Base-by-base conservation (phyloP, 2,797 vertebrate genomes). In the Merluccius polli region DNA sequence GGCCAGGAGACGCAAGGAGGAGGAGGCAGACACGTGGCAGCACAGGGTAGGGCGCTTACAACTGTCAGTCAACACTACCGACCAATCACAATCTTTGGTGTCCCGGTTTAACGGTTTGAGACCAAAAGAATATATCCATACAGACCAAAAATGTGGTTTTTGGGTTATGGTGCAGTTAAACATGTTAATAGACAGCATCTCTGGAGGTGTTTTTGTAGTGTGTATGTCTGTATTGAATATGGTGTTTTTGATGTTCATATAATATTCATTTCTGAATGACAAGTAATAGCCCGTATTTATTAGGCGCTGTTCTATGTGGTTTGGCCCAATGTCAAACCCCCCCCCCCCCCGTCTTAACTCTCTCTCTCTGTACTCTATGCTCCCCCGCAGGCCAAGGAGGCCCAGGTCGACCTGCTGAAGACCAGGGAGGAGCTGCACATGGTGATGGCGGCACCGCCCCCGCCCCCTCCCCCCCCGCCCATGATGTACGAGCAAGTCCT, bases 351-450 rank as follows among this genome's bases (percentile, higher is more conserved):
- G 44, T 48, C 44, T 41, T 13, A 41, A 41, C 13, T 48, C 41
- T 48, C 41, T 48, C 41, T 48, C 41, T 48, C 41, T 18, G n/a
- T n/a, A n/a, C n/a, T n/a, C n/a, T n/a, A n/a, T n/a, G n/a, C 71
- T 11, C 52, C 12, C 36, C 33, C 4, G 5, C 84, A 98, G 97
- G 96, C 96, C 72, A 90, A 67, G 68, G 95, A 96, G 86, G 97
- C 95, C 27, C 95, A 98, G 87, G 91, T 95, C 0, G 95, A 97
- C 82, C 92, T 98, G 82, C 36, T 95, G 2, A 96, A 95, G 92
- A 98, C 97, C 71, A 96, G 93, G 74, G 96, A 97, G 86, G 96
- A 98, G 89, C 93, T 99, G 52, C 92, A 95, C 11, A 91, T 93
- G 83, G 95, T 95, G 78, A 95, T 96, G 95, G 92, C 92, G 0